These are phyloP conservation scores for Dascyllus trimaculatus DNA, from an alignment of 2,113 vertebrate genomes.

Conservation along the genomic window DNA sequence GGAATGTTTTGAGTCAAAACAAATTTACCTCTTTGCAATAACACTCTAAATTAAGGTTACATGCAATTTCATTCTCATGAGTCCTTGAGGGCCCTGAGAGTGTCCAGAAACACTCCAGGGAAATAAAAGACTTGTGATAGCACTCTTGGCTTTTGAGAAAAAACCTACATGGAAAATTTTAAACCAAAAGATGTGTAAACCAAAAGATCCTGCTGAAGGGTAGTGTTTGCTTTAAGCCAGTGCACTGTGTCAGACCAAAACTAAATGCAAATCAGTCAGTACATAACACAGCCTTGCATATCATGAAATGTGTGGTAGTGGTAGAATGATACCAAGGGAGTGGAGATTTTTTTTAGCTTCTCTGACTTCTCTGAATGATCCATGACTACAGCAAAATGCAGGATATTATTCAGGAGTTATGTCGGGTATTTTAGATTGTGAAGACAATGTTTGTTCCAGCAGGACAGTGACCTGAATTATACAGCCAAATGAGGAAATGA, in stretches of 20 bases:
- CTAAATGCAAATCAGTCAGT: not conserved
- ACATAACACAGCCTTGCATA: not conserved
- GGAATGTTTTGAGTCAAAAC: constrained; percentile 34
- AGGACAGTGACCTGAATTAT: not conserved
- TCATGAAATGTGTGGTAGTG: not conserved
- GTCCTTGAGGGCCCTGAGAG: constrained; percentile 27
- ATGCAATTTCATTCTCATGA: constrained; percentile 10
- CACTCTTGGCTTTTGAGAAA: constrained; percentile 19
- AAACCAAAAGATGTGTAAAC: constrained; percentile 7
- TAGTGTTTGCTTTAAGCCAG: not conserved
- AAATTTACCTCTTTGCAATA: constrained; percentile 16
- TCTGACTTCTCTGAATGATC: not conserved
- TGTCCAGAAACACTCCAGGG: constrained; percentile 24
- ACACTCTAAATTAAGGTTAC: constrained; percentile 14
- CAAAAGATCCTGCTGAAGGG: not conserved
- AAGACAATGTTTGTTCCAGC: not conserved
- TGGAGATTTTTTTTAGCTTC: not conserved
- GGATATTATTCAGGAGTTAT: not conserved
- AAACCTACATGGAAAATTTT: not conserved
- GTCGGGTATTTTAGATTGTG: constrained; percentile 7
- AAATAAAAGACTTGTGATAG: constrained; percentile 28
- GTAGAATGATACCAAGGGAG: not conserved
- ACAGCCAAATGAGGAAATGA: constrained; percentile 6
- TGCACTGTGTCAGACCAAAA: not conserved
- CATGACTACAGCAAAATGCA: not conserved